Conservation (phyloP, 2,888 invertebrate species). For the Cyclophora punctaria region DNA sequence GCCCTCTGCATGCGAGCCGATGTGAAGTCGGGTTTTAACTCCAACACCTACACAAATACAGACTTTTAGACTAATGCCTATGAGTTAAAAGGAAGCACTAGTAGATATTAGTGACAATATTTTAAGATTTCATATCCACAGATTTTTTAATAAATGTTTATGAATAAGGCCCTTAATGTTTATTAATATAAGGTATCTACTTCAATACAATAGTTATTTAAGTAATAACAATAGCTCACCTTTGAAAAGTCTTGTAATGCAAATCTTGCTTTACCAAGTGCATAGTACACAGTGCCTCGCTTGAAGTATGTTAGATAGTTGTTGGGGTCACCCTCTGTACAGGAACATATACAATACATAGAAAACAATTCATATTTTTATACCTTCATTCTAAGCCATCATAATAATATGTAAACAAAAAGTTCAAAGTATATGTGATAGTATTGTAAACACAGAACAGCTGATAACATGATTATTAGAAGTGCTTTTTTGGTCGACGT, state of each 20-base stretch:
- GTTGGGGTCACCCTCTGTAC: slow-evolving; percentile 92
- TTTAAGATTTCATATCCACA: too few species aligned
- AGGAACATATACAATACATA: slow-evolving; percentile 1
- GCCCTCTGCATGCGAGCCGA: slow-evolving; percentile 91
- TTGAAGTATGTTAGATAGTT: slow-evolving; percentile 98
- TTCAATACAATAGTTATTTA: not conserved
- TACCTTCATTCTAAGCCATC: too few species aligned
- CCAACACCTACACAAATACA: slow-evolving; percentile 77
- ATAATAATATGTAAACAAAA: too few species aligned
- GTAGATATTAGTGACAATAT: too few species aligned
- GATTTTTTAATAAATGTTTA: too few species aligned
- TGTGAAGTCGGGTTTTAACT: slow-evolving; percentile 95
- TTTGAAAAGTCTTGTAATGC: slow-evolving; percentile 95
- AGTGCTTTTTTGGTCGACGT: too few species aligned
- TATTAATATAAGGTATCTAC: too few species aligned
- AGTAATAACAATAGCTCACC: slow-evolving; percentile 28
- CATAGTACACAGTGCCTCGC: slow-evolving; percentile 96
- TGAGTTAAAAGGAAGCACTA: too few species aligned
- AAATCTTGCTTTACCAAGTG: slow-evolving; percentile 95
- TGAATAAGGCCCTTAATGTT: too few species aligned
- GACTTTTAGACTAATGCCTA: too few species aligned
- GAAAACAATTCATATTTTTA: too few species aligned
- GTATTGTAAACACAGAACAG: not conserved
- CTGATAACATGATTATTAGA: not conserved
- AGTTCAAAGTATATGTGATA: not conserved